Conservation (phyloP, 2,888 invertebrate species). For the Nomada ruficornis region DNA sequence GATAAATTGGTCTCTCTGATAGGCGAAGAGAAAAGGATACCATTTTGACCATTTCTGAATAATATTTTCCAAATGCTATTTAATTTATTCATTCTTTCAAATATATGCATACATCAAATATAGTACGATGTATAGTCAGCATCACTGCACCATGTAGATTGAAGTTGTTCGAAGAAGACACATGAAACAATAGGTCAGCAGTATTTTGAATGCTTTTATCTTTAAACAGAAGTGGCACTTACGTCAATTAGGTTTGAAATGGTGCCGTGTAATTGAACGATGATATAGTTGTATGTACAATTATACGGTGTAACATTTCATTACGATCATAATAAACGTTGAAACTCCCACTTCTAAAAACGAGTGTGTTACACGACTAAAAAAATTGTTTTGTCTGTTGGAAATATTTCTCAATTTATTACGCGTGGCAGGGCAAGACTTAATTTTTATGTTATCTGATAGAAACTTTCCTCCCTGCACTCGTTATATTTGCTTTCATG, state of each 20-base stretch:
- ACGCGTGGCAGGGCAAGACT: constrained; percentile 13
- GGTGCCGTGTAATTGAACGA: constrained; percentile 35
- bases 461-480: constrained; percentile 20
- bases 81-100: neutral
- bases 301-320: neutral
- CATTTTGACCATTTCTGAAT: neutral
- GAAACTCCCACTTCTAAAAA: no score
- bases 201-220: constrained; percentile 27
- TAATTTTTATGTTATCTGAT: constrained; percentile 31
- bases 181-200: constrained; percentile 11
- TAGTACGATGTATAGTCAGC: no score
- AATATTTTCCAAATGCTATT: neutral
- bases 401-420: constrained; percentile 34
- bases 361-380: neutral
- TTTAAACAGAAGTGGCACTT: constrained; percentile 27
- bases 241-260: constrained; percentile 29
- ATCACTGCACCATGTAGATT: constrained; percentile 3
- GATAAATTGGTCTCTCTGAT: constrained; percentile 31
- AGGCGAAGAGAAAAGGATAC: neutral
- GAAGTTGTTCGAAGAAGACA: neutral
- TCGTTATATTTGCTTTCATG: neutral
- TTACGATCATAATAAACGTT: neutral
- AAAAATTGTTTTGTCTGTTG: constrained; percentile 36
- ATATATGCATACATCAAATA: no score
- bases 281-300: neutral